Percentiles rank a stretch among this genome's conserved stretches.
Evolutionary conservation across 2,888 invertebrate species (phyloP).

Genomic region (Odontomyia ornata): DNA sequence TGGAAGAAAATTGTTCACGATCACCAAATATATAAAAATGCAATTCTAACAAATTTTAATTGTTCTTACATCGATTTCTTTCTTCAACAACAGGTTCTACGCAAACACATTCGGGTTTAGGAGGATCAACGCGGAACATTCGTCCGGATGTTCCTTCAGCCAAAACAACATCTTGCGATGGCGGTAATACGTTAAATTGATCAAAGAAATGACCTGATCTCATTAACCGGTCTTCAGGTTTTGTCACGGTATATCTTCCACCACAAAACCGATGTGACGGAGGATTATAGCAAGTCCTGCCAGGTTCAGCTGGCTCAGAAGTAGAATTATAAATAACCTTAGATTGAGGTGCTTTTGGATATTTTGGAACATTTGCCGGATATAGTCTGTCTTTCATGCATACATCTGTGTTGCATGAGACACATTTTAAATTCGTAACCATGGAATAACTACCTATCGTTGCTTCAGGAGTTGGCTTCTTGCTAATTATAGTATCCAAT

Average conservation of each 20-base stretch:
- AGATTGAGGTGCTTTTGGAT: constrained; percentile 37
- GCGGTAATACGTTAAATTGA: constrained; percentile 52
- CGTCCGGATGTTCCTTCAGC: constrained; percentile 48
- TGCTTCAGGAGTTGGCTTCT: constrained; percentile 56
- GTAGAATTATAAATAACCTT: constrained; percentile 48
- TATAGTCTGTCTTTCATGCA: constrained; percentile 51
- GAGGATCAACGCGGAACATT: constrained; percentile 22
- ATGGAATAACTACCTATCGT: constrained; percentile 56
- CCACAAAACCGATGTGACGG: constrained; percentile 51
- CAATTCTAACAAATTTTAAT: too few species aligned
- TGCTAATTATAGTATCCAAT: constrained; percentile 52
- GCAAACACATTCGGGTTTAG: constrained; percentile 8
- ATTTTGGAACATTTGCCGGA: constrained; percentile 11
- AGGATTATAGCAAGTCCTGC: not conserved
- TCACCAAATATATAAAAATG: too few species aligned
- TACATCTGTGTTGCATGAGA: constrained; percentile 57
- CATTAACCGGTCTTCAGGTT: constrained; percentile 54
- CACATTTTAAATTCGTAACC: constrained; percentile 54
- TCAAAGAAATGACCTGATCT: constrained; percentile 54
- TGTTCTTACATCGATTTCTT: constrained; percentile 9
- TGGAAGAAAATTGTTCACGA: too few species aligned
- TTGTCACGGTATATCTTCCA: constrained; percentile 51
- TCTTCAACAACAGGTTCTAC: not conserved
- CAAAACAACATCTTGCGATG: constrained; percentile 26
- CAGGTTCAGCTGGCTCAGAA: constrained; percentile 52